These are phyloP conservation scores for Threskiornis aethiopicus DNA, from an alignment of 2,797 vertebrate species.

Conservation along the genomic window DNA sequence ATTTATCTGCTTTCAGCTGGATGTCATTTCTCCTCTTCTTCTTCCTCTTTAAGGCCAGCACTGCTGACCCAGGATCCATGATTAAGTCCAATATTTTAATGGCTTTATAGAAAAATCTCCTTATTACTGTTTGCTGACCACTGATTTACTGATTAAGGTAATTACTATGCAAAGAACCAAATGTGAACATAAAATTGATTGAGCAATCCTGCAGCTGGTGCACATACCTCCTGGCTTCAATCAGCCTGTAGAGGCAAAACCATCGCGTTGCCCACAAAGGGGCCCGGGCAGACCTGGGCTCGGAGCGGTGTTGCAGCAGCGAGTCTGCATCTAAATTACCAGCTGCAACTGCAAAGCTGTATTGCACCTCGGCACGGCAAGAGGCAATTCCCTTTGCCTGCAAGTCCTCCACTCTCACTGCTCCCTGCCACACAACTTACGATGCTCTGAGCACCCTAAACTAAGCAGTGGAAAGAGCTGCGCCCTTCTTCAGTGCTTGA, in stretches of 20 bases:
- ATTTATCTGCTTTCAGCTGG: not conserved
- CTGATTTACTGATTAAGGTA: constrained; percentile 6
- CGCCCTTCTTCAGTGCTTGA: not conserved
- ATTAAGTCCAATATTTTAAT: not conserved
- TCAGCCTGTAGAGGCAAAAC: not conserved
- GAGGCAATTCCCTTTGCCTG: not conserved
- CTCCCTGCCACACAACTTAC: not conserved
- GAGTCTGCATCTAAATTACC: not conserved
- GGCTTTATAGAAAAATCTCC: not conserved
- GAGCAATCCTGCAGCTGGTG: constrained; percentile 6
- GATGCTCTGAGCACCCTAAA: not conserved
- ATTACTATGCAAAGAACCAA: not conserved
- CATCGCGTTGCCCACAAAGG: fast-evolving
- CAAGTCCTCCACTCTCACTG: fast-evolving
- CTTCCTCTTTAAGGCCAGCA: not conserved
- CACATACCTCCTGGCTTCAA: not conserved
- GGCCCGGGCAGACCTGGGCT: not conserved
- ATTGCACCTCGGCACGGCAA: not conserved
- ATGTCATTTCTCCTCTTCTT: not conserved
- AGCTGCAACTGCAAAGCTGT: not conserved
- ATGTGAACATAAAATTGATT: not conserved
- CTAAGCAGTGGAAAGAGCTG: not conserved
- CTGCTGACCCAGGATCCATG: not conserved
- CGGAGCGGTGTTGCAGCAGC: not conserved
- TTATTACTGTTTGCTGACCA: constrained; percentile 6